Percentiles rank a stretch among this genome's conserved stretches.
Evolutionary conservation across 2,888 invertebrate genomes (phyloP).

Genomic region (Automeris io): DNA sequence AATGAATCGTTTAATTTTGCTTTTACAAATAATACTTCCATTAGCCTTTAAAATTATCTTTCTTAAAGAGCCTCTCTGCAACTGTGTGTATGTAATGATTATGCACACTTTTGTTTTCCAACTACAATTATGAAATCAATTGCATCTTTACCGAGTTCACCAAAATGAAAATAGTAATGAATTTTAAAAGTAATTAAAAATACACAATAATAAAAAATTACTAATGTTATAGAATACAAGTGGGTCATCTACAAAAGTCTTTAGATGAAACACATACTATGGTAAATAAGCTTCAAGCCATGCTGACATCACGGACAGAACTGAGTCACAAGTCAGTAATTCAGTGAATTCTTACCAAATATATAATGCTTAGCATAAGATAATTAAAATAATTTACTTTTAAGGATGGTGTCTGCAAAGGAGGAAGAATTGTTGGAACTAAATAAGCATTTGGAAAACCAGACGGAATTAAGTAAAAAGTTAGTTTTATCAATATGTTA

Average conservation of each 20-base stretch:
- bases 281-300: slow-evolving; percentile 58
- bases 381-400: slow-evolving; percentile 14
- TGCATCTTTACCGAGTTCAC: no score
- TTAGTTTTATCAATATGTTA: slow-evolving; percentile 33
- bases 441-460: slow-evolving; percentile 76
- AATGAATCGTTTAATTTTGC: no score
- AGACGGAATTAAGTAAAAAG: slow-evolving; percentile 78
- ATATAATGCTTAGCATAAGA: background rate
- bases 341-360: no score
- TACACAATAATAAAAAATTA: background rate
- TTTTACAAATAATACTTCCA: no score
- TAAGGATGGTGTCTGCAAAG: slow-evolving; percentile 68
- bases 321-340: slow-evolving; percentile 52
- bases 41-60: no score
- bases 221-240: slow-evolving; percentile 49
- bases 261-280: slow-evolving; percentile 66
- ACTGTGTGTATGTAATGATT: no score
- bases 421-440: slow-evolving; percentile 67
- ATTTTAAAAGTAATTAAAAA: no score
- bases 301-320: slow-evolving; percentile 49
- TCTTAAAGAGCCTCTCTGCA: no score
- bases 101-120: no score
- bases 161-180: no score
- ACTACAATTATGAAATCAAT: no score
- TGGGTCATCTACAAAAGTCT: slow-evolving; percentile 61